Base-by-base conservation (phyloP, 2,888 invertebrate species). In the Muscina levida region DNA sequence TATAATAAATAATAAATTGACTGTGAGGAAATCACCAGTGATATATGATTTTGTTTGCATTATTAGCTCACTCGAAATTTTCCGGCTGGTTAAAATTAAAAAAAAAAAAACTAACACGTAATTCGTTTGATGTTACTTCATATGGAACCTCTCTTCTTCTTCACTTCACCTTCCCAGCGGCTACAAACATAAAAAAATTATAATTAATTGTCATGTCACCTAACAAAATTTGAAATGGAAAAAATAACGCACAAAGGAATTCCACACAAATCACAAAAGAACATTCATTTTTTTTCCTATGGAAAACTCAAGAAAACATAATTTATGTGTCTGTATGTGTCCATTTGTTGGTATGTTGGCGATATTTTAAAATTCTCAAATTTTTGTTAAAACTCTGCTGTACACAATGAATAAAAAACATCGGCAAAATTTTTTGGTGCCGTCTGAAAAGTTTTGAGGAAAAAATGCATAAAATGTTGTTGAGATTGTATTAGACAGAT, bases 371-470 rank as follows among this genome's bases (percentile, higher is more conserved):
- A 31, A 5, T 8, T 31, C 31, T 31, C 31, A 31, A 31, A 31
- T 31, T 31, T 3, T 31, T 31, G 31, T 31, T 31, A 8, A 31
- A 31, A 5, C 31, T 31, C 8, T 31, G 3, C 3, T 31, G 31
- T 31, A 31, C 31, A 31, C 8, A 31, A 5, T 5, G 8, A 31
- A 31, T 31, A 8, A 31, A 44, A 24, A 6, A 48, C 42, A 57
- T 67, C 19, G 17, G 51, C 51, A 68, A 75, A 83, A 67, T 80
- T 39, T 71, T 67, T 82, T 83, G 83, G 83, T 83, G 83, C 83
- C 83, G 83, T 83, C 83, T 83, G 83, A 81, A 82, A 72, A 76
- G 57, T 59, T 22, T 74, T 62, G 37, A 68, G 65, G 65, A 65
- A 68, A 70, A 74, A 81, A 59, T 81, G 81, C 81, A 81, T 65